Evolutionary conservation across 2,113 vertebrate genomes (phyloP).

Genomic region (Meles meles): DNA sequence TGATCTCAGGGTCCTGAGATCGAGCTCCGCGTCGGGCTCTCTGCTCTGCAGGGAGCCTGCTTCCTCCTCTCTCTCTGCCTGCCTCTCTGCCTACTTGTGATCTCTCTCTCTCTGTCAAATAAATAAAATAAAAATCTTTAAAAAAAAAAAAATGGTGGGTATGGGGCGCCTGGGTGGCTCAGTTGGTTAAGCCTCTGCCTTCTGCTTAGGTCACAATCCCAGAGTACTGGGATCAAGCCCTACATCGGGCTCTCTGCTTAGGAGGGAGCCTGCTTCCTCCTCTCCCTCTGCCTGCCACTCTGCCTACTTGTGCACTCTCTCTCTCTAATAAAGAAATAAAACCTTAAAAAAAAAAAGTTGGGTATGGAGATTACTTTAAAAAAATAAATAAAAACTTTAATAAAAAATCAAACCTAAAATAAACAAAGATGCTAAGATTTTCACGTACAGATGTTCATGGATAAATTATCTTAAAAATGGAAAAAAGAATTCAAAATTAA

Average conservation of each 20-base stretch:
- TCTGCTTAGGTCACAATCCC: neutral
- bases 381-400: neutral
- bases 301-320: neutral
- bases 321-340: neutral
- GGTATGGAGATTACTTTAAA: neutral
- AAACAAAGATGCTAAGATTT: neutral
- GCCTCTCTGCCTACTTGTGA: neutral
- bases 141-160: neutral
- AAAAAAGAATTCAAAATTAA: neutral
- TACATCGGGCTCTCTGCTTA: neutral
- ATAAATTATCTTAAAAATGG: neutral
- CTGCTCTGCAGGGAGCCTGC: neutral
- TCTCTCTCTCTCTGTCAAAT: neutral
- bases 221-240: neutral
- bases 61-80: neutral
- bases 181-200: rapidly evolving
- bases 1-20: neutral
- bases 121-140: neutral
- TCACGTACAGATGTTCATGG: neutral
- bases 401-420: neutral
- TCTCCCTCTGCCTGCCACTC: neutral
- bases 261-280: neutral
- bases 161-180: neutral
- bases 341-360: neutral
- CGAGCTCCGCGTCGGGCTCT: neutral